A percentile compares a stretch with the other conserved stretches of the same genome.
Evolutionary conservation across 2,888 invertebrate species (phyloP).

Genomic region (Lissocephala sabroskyi): DNA sequence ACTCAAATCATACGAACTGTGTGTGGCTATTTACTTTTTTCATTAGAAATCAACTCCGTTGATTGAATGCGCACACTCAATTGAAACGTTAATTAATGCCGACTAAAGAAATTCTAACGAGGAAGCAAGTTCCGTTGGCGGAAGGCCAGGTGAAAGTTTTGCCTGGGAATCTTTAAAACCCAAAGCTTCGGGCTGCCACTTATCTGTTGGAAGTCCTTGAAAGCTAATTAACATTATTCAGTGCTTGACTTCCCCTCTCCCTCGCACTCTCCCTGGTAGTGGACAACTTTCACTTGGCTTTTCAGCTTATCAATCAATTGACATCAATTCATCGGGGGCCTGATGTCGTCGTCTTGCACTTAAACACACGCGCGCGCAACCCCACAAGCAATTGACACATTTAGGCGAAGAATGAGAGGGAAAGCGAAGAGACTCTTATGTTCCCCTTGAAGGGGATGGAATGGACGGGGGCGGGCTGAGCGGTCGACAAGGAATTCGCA

Average conservation of each 20-base stretch:
- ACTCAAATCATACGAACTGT: conserved; percentile 37
- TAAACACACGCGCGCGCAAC: background rate
- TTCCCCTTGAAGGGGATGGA: too few species aligned
- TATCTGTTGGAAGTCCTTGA: background rate
- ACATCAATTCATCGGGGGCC: background rate
- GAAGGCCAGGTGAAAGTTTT: background rate
- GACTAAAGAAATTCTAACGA: too few species aligned
- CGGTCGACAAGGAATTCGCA: conserved; percentile 39
- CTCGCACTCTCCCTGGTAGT: background rate
- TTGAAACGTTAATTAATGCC: conserved; percentile 34
- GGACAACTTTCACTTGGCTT: background rate
- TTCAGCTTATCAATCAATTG: background rate
- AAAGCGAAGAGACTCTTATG: too few species aligned
- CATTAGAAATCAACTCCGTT: conserved; percentile 15
- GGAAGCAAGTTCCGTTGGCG: too few species aligned
- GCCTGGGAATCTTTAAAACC: background rate
- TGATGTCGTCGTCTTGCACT: background rate
- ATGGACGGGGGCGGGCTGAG: background rate
- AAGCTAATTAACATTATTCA: background rate
- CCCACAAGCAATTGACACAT: conserved; percentile 41
- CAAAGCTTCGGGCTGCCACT: too few species aligned
- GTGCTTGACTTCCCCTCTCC: background rate
- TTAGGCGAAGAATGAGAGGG: conserved; percentile 15
- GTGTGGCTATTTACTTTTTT: conserved; percentile 5
- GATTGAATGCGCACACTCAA: conserved; percentile 16